Evolutionary conservation across 2,888 invertebrate species (phyloP).

Genomic region (Nasonovia ribisnigri): DNA sequence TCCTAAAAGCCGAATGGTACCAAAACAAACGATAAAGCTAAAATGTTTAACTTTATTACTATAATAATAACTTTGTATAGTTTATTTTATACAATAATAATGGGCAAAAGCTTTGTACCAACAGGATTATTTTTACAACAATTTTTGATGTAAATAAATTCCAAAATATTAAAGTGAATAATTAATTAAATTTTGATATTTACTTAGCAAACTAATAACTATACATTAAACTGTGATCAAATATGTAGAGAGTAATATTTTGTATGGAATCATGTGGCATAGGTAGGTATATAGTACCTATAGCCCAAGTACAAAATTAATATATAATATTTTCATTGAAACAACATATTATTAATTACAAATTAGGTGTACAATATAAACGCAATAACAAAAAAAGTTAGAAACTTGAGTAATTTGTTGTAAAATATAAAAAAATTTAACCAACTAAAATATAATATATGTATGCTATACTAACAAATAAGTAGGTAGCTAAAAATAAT

Average conservation of each 20-base stretch:
- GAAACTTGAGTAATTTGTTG: too few species aligned
- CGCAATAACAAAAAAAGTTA: too few species aligned
- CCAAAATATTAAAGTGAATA: background rate
- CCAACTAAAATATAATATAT: too few species aligned
- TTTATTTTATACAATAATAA: background rate
- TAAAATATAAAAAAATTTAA: too few species aligned
- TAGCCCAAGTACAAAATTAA: too few species aligned
- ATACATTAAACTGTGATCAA: background rate
- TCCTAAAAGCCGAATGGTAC: background rate
- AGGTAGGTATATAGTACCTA: background rate
- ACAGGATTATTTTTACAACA: background rate
- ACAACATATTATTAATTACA: too few species aligned
- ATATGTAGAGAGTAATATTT: background rate
- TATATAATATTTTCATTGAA: too few species aligned
- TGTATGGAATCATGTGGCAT: background rate
- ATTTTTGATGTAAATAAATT: background rate
- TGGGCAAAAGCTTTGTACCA: background rate
- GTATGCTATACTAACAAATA: too few species aligned
- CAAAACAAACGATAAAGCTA: background rate
- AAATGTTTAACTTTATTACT: background rate
- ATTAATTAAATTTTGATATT: background rate
- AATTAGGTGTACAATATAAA: too few species aligned
- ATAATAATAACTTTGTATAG: background rate
- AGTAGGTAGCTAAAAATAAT: too few species aligned
- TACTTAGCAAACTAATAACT: background rate